Evolutionary conservation across 1,140 invertebrate genomes (phyloP).

Genomic region (Caenorhabditis briggsae): DNA sequence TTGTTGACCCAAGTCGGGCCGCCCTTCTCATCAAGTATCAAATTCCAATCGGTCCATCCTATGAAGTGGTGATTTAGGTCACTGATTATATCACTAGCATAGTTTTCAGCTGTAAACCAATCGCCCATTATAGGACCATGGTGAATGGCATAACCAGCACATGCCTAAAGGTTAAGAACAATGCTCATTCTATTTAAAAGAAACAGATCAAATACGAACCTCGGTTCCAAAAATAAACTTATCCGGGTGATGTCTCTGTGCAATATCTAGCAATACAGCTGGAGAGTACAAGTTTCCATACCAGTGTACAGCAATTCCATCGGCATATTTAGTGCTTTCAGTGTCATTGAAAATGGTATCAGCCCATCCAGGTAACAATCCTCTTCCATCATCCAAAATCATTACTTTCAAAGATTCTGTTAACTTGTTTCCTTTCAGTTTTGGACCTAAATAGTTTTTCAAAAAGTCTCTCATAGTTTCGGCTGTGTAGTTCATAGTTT

Average conservation of each 20-base stretch:
- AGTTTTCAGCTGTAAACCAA: conserved; percentile 85
- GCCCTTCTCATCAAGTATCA: conserved; percentile 84
- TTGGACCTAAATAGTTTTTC: conserved; percentile 67
- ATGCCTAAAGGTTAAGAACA: not conserved
- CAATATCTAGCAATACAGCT: conserved; percentile 80
- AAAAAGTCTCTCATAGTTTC: conserved; percentile 69
- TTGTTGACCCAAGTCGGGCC: conserved; percentile 85
- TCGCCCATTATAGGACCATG: conserved; percentile 82
- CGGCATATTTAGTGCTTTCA: conserved; percentile 82
- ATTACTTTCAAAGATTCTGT: conserved; percentile 72
- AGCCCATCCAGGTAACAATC: conserved; percentile 82
- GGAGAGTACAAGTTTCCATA: conserved; percentile 82
- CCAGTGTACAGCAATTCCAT: conserved; percentile 88
- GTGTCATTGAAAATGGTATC: conserved; percentile 80
- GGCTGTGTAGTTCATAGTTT: conserved; percentile 83
- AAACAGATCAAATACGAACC: not conserved
- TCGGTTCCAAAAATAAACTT: conserved; percentile 84
- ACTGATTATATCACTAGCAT: conserved; percentile 84
- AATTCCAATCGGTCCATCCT: conserved; percentile 87
- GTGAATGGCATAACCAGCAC: conserved; percentile 9
- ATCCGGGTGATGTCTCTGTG: conserved; percentile 82
- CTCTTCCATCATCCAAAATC: conserved; percentile 74
- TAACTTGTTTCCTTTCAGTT: conserved; percentile 56
- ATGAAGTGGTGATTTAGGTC: conserved; percentile 83
- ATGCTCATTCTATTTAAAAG: not conserved